A percentile compares a stretch with the other conserved stretches of the same genome.
These are phyloP conservation scores for Watsonalla cultraria DNA, from an alignment of 2,888 invertebrate genomes.

Conservation along the genomic window DNA sequence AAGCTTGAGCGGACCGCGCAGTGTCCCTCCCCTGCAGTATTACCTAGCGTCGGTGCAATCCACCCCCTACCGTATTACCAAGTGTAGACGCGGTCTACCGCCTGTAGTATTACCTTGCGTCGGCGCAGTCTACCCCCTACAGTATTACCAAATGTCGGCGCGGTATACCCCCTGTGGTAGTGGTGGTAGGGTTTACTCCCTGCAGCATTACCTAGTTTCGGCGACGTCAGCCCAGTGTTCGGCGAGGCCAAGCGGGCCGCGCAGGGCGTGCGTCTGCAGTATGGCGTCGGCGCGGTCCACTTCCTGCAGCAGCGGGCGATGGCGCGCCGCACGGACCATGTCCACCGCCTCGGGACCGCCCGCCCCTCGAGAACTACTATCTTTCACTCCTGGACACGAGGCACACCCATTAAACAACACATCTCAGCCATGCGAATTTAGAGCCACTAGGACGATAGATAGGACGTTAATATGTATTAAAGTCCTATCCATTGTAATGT, in stretches of 20 bases:
- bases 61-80: too few species aligned
- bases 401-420: neutral
- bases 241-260: conserved; percentile 74
- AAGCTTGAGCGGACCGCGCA: neutral
- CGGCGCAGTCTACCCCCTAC: too few species aligned
- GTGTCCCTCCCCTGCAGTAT: too few species aligned
- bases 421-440: neutral
- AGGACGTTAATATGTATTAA: too few species aligned
- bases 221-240: conserved; percentile 83
- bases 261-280: conserved; percentile 80
- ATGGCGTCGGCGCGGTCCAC: conserved; percentile 84
- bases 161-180: too few species aligned
- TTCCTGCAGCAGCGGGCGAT: conserved; percentile 80
- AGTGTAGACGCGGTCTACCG: too few species aligned
- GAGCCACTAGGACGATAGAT: too few species aligned
- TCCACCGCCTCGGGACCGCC: conserved; percentile 71
- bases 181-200: too few species aligned
- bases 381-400: conserved; percentile 30
- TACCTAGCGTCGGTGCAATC: too few species aligned
- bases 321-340: conserved; percentile 80
- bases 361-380: conserved; percentile 32
- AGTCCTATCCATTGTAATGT: too few species aligned
- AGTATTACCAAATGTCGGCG: too few species aligned
- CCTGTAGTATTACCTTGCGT: too few species aligned
- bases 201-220: conserved; percentile 70